phyloP scores from a whole-genome alignment of 2,113 vertebrate genomes.

The Ondatra zibethicus region DNA sequence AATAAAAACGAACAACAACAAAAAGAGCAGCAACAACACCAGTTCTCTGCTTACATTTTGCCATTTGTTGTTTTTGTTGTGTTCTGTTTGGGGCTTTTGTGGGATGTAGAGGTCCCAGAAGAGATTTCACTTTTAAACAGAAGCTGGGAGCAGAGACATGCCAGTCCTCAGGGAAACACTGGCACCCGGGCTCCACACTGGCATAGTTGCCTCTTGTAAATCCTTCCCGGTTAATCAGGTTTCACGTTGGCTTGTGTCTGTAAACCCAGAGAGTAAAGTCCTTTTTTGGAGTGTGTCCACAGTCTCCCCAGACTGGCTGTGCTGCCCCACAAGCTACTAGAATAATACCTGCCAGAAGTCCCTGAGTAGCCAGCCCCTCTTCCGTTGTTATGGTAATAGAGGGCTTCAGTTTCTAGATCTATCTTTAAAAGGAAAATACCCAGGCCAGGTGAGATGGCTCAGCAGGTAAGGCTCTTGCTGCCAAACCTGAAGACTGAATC shows the following conservation, averaged over 20 bases:
- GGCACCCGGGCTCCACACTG: not conserved
- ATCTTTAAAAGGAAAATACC: slow-evolving; percentile 26
- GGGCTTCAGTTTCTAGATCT: not conserved
- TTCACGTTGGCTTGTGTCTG: not conserved
- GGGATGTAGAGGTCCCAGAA: not conserved
- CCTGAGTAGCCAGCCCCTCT: not conserved
- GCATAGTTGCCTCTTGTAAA: not conserved
- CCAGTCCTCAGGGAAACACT: not conserved
- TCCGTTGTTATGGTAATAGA: not conserved
- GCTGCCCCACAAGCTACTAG: not conserved
- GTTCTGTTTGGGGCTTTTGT: slow-evolving; percentile 18
- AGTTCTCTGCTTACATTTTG: slow-evolving; percentile 14
- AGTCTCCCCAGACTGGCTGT: not conserved
- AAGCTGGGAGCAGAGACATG: slow-evolving; percentile 7
- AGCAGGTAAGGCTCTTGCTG: too few species aligned
- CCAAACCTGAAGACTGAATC: not conserved
- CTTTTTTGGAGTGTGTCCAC: not conserved
- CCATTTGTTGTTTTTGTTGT: slow-evolving; percentile 6
- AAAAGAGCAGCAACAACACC: not conserved
- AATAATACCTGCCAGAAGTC: not conserved
- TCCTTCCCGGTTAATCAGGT: not conserved
- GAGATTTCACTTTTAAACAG: slow-evolving; percentile 24
- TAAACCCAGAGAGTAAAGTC: not conserved
- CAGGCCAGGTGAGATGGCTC: not conserved
- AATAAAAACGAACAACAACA: not conserved